Evolutionary conservation across 2,888 invertebrate genomes (phyloP).

Genomic region (Bellardia pandia): DNA sequence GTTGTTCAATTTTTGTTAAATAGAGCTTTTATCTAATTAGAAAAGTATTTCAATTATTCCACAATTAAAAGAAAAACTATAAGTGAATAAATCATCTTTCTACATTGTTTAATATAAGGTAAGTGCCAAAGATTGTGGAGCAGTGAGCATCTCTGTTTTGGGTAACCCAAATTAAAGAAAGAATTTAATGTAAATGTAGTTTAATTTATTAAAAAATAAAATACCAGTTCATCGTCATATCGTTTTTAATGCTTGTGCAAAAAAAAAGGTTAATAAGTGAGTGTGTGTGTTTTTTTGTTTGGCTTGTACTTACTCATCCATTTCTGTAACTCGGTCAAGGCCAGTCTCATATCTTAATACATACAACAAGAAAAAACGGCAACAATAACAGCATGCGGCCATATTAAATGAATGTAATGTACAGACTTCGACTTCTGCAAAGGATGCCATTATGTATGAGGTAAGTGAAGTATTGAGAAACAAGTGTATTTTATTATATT

Average conservation of each 20-base stretch:
- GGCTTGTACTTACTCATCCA: constrained; percentile 11
- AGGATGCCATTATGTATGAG: not conserved
- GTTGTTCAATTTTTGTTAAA: not conserved
- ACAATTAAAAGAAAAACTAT: not conserved
- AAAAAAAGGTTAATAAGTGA: not conserved
- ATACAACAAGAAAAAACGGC: not conserved
- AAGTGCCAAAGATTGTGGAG: constrained; percentile 19
- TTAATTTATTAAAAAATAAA: not conserved
- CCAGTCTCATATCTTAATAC: constrained; percentile 36
- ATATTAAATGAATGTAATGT: not conserved
- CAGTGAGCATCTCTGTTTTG: not conserved
- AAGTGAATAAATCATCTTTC: not conserved
- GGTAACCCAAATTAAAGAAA: too few species aligned
- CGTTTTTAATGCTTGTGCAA: not conserved
- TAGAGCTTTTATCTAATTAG: not conserved
- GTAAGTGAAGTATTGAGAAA: constrained; percentile 15
- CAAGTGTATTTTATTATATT: too few species aligned
- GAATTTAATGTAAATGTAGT: not conserved
- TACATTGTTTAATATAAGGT: constrained; percentile 24
- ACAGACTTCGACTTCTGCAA: not conserved
- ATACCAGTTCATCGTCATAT: not conserved
- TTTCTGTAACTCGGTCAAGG: constrained; percentile 61
- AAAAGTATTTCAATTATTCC: not conserved
- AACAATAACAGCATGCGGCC: constrained; percentile 5
- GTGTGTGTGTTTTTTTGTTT: constrained; percentile 11